Evolutionary conservation across 2,888 invertebrate species (phyloP), one percentile per base, ranked within the genome.

Genomic region (Neuroscelio doddi): DNA sequence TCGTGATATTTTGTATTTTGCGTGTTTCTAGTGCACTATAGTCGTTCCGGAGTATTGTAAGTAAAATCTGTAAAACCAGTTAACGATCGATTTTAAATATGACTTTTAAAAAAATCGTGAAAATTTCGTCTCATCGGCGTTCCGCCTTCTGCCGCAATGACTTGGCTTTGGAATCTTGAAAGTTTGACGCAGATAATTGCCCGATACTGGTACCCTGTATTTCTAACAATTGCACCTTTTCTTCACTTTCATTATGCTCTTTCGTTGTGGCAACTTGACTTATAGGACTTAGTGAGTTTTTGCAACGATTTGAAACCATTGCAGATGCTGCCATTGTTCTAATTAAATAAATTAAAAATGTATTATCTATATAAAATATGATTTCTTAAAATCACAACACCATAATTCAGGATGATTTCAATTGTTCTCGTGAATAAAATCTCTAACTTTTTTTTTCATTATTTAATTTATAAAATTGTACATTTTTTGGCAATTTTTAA

Each of bases 11-110:
- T 38, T 17, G 38, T 38, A 17, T 38, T 17, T 17, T 17, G 17
- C 38, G 38, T 38, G 38, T 14, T 36, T 36, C 36, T 36, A 10
- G 36, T 36, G 36, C n/a, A 8, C 15, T 36, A 36, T 15, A 14
- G 14, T 36, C 36, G 1, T 14, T 2, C 12, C 36, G 36, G 14
- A 2, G 1, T 36, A 36, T 36, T 36, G 14, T 16, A 14, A 15
- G 17, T 38, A 3, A 38, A 38, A 38, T 38, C 38, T 38, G 14
- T 21, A 3, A 21, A 21, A 3, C 21, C 21, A 21, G 21, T 21
- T n/a, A 17, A 15, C 8, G 17, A 38, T 38, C 17, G 38, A 38
- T 38, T 38, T 38, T 4, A 38, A 38, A 3, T 15, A n/a, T 17
- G 38, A 38, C 17, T 38, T 17, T 2, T 38, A 17, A 38, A 17